phyloP scores from a whole-genome alignment of 2,113 vertebrate genomes.

The Cyprinodon variegatus region DNA sequence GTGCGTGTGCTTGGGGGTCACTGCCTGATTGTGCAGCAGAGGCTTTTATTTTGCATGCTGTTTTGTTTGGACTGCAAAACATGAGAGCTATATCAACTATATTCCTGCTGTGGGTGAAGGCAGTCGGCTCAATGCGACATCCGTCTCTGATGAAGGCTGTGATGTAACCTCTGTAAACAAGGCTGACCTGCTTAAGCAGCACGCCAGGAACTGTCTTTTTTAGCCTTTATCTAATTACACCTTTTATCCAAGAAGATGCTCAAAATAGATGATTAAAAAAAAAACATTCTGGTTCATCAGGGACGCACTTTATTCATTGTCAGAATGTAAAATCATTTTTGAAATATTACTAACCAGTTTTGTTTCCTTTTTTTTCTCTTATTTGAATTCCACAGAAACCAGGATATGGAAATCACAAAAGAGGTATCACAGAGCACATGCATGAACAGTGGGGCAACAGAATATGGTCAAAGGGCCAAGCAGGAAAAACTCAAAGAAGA shows the following conservation, averaged over 20 bases:
- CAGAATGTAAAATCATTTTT: neutral
- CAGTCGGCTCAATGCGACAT: neutral
- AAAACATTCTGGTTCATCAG: neutral
- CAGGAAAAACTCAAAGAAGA: no score
- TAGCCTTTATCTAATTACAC: conserved; percentile 54
- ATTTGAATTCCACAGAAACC: conserved; percentile 49
- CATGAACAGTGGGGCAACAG: neutral
- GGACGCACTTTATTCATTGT: neutral
- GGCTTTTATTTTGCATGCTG: neutral
- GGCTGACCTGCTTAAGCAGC: conserved; percentile 44
- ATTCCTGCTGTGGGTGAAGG: neutral
- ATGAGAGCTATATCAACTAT: neutral
- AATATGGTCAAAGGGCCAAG: neutral
- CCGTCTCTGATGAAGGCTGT: conserved; percentile 24
- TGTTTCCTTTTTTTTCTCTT: neutral
- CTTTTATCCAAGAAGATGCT: conserved; percentile 14
- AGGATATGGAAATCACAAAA: conserved; percentile 71
- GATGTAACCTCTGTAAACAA: conserved; percentile 52
- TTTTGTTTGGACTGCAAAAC: neutral
- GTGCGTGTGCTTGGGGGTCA: conserved; percentile 21
- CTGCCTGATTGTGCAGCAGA: conserved; percentile 17
- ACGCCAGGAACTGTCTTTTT: conserved; percentile 34
- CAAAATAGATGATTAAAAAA: conserved; percentile 11
- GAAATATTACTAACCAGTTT: conserved; percentile 7
- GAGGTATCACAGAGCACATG: conserved; percentile 61